Conservation (phyloP, 2,888 invertebrate genomes). For the Diarsia mendica region DNA sequence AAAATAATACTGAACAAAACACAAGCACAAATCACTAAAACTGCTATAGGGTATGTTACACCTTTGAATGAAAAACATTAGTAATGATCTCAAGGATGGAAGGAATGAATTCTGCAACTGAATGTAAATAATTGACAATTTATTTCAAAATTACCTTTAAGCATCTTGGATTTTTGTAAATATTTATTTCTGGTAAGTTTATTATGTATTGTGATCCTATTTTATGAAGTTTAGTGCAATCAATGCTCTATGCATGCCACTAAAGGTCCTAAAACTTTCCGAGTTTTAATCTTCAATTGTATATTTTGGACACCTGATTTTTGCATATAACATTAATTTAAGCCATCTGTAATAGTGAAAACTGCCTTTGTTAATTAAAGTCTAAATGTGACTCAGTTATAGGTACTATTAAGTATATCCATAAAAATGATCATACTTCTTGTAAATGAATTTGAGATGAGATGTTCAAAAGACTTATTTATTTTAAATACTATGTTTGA, state of each 20-base stretch:
- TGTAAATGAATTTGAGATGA: conserved; percentile 32
- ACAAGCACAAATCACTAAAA: conserved; percentile 67
- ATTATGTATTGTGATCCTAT: conserved; percentile 52
- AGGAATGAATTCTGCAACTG: conserved; percentile 62
- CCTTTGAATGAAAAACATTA: conserved; percentile 63
- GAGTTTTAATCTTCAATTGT: conserved; percentile 41
- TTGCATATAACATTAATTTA: conserved; percentile 43
- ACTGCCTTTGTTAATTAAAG: conserved; percentile 34
- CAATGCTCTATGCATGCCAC: conserved; percentile 42
- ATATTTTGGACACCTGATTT: conserved; percentile 56
- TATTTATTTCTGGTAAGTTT: conserved; percentile 65
- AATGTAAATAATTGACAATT: conserved; percentile 62
- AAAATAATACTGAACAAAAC: conserved; percentile 40
- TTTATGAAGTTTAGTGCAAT: conserved; percentile 56
- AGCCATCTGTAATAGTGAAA: conserved; percentile 28
- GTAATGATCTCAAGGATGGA: conserved; percentile 76
- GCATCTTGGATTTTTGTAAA: conserved; percentile 67
- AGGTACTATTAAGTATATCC: conserved; percentile 17
- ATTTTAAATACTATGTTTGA: conserved; percentile 55
- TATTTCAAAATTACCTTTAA: conserved; percentile 36
- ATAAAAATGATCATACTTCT: conserved; percentile 21
- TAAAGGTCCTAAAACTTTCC: conserved; percentile 39
- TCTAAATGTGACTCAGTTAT: not conserved
- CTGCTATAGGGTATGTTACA: conserved; percentile 47
- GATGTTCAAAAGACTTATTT: conserved; percentile 44